Evolutionary conservation across 2,888 invertebrate species (phyloP).

Genomic region (Microchrysa polita): DNA sequence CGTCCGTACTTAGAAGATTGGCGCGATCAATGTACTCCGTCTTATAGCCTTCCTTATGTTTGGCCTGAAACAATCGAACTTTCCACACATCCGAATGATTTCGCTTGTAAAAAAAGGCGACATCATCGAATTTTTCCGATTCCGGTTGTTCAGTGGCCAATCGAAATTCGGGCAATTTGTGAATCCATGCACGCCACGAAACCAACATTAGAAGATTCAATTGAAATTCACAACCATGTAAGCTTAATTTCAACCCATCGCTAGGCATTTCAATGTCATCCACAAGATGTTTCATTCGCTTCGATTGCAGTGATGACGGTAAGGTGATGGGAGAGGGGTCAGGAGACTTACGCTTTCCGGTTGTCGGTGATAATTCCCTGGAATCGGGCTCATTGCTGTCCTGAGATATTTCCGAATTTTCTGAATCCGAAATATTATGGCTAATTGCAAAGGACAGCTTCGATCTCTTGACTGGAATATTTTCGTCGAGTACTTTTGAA

Average conservation of each 20-base stretch:
- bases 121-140: conserved; percentile 41
- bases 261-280: conserved; percentile 21
- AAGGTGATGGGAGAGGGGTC: not conserved
- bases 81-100: not conserved
- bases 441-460: no score
- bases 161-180: conserved; percentile 8
- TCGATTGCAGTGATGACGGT: not conserved
- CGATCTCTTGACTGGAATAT: no score
- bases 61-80: conserved; percentile 26
- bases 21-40: not conserved
- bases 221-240: conserved; percentile 23
- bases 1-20: not conserved
- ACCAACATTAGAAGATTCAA: conserved; percentile 23
- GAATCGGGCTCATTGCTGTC: no score
- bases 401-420: no score
- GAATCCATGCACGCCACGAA: conserved; percentile 21
- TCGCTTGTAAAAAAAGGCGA: not conserved
- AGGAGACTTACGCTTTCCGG: not conserved
- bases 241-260: conserved; percentile 10
- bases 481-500: no score
- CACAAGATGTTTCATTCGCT: not conserved
- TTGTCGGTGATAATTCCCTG: no score
- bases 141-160: conserved; percentile 29
- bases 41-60: conserved; percentile 7
- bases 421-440: no score